Evolutionary conservation across 2,888 invertebrate species (phyloP).

Genomic region (Julus scandinavius): DNA sequence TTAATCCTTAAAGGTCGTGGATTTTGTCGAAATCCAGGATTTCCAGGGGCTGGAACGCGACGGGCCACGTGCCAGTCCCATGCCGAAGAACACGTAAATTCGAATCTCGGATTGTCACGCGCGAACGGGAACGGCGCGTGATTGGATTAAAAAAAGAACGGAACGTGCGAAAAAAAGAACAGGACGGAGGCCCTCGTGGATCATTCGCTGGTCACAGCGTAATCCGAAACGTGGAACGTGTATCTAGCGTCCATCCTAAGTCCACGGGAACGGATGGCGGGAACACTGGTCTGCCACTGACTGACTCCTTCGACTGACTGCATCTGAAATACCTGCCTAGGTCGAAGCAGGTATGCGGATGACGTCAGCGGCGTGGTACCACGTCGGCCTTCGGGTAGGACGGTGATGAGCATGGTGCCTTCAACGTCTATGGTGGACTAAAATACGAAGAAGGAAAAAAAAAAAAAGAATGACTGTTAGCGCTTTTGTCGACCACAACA

Average conservation of each 20-base stretch:
- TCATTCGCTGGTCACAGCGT: background rate
- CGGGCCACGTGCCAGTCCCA: conserved; percentile 1
- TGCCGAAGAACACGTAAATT: conserved; percentile 13
- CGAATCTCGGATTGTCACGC: background rate
- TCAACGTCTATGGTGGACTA: background rate
- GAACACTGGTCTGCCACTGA: background rate
- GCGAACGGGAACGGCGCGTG: background rate
- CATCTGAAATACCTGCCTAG: background rate
- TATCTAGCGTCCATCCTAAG: background rate
- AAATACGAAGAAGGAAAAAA: background rate
- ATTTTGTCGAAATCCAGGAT: background rate
- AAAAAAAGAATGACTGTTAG: background rate
- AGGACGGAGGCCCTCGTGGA: background rate
- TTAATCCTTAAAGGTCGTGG: conserved; percentile 11
- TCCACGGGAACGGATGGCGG: background rate
- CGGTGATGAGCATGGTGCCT: background rate
- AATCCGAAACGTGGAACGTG: background rate
- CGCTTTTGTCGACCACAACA: too few relatives aligned
- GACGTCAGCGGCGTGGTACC: conserved; percentile 5
- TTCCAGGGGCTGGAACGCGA: background rate
- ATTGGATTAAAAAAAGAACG: background rate
- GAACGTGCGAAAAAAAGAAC: background rate
- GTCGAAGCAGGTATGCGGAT: background rate
- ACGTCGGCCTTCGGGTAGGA: conserved; percentile 17
- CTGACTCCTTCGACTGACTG: conserved; percentile 15